Evolutionary conservation across 2,797 vertebrate species (phyloP), one percentile per base, ranked within the genome.

Genomic region (Sebastes diaconus): DNA sequence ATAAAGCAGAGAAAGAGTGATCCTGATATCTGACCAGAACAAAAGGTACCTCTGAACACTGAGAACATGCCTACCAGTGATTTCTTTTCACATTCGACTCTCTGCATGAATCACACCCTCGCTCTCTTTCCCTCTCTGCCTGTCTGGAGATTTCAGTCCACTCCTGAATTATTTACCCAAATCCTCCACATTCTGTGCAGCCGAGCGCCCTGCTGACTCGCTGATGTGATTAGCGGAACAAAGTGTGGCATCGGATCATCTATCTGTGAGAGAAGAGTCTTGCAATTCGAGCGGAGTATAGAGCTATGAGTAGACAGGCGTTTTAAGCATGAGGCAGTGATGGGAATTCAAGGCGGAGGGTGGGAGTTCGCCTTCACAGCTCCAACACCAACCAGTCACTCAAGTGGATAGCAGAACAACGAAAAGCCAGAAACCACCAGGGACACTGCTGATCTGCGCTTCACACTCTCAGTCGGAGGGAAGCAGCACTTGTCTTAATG

Each of bases 211-310:
- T 20, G 73, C 87, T 79, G 85, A 75, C 84, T 88, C 10, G 58
- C 80, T 86, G 80, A 86, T 75, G 80, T 86, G 86, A 92, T 91
- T 87, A 92, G 85, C 6, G 79, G 76, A 87, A 86, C 75, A 84
- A 81, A 77, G 78, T 70, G 68, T 52, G 73, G 80, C 69, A 30
- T 36, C 34, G 46, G 65, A 84, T 87, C 73, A 67, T 84, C 79
- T 65, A 13, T 72, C 77, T 69, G 75, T n/a, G 70, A 87, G 69
- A 68, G 60, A 52, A 52, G 50, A 83, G 84, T 76, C 80, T 69
- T 27, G 73, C 73, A 76, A 83, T 80, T 81, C 18, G 55, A 80
- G 80, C 83, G 34, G 84, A 90, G 84, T 68, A 79, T 2, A 18
- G 81, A 77, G 79, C 60, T 66, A 69, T 6, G 70, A 77, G 71